Percentiles rank a stretch among this genome's conserved stretches.
phyloP scores from a whole-genome alignment of 2,888 invertebrate species.

The Xanthia togata region DNA sequence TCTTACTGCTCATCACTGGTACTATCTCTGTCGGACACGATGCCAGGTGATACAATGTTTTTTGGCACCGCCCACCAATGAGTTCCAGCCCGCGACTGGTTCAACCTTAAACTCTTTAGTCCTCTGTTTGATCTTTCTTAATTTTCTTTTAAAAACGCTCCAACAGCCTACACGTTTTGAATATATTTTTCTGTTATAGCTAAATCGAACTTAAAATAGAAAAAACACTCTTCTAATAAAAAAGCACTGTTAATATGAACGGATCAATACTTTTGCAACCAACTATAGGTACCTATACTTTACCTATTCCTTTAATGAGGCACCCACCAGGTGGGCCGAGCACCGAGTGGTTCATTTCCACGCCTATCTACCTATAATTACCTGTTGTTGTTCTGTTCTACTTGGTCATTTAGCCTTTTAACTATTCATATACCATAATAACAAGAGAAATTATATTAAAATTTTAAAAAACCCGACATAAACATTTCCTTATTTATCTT shows the following conservation, averaged over 20 bases:
- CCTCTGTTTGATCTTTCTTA: slow-evolving; percentile 8
- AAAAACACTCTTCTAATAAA: slow-evolving; percentile 15
- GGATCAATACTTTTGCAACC: slow-evolving; percentile 30
- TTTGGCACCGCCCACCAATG: too few species aligned
- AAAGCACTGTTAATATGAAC: not conserved
- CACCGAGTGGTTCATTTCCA: slow-evolving; percentile 39
- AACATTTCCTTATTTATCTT: too few species aligned
- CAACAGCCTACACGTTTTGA: not conserved
- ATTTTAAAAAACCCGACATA: too few species aligned
- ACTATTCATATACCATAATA: slow-evolving; percentile 26
- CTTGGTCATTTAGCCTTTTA: slow-evolving; percentile 12
- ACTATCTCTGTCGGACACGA: too few species aligned
- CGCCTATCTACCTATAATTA: not conserved
- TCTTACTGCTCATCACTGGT: too few species aligned
- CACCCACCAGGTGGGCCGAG: not conserved
- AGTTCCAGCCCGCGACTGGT: too few species aligned
- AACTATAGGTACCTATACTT: slow-evolving; percentile 1
- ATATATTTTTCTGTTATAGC: not conserved
- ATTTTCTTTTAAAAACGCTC: not conserved
- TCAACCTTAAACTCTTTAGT: not conserved
- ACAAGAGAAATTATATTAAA: too few species aligned
- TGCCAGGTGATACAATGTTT: too few species aligned
- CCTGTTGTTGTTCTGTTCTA: slow-evolving; percentile 4
- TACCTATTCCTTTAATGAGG: slow-evolving; percentile 3
- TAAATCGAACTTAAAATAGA: slow-evolving; percentile 7